Evolutionary conservation across 1,140 invertebrate species (phyloP).

Genomic region (Chlorops oryzae): DNA sequence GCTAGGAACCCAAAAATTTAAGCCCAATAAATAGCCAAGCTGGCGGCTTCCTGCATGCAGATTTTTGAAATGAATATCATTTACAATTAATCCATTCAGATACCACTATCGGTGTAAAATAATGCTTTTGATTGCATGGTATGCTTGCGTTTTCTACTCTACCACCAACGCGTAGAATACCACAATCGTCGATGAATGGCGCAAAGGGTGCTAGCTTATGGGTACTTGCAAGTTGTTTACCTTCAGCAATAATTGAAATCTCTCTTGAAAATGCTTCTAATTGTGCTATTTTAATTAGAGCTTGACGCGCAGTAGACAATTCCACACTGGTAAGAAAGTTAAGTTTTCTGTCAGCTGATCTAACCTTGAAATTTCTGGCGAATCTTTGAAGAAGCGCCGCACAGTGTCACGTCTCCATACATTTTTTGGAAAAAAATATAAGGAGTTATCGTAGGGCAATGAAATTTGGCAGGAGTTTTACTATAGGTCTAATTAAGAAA

Average conservation of each 20-base stretch:
- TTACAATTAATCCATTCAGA: slow-evolving; percentile 5
- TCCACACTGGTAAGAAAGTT: background rate
- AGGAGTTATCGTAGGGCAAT: no score
- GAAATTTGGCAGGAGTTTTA: no score
- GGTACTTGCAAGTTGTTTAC: background rate
- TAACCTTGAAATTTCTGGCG: background rate
- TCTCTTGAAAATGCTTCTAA: background rate
- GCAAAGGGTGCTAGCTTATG: background rate
- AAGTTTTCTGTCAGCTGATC: background rate
- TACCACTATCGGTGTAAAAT: slow-evolving; percentile 1
- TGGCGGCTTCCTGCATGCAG: slow-evolving; percentile 9
- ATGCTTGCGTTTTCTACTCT: slow-evolving; percentile 9
- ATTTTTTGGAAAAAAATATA: no score
- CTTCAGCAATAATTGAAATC: background rate
- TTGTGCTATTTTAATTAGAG: slow-evolving; percentile 6
- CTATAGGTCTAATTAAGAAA: no score
- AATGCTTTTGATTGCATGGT: slow-evolving; percentile 5
- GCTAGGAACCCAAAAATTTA: slow-evolving; percentile 8
- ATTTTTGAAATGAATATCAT: slow-evolving; percentile 1
- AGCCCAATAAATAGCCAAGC: slow-evolving; percentile 8
- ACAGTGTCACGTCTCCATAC: no score
- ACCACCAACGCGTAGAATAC: slow-evolving; percentile 12
- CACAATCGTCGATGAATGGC: slow-evolving; percentile 6
- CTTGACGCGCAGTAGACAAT: background rate
- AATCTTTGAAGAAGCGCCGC: no score